Base-by-base conservation (phyloP, 1,140 invertebrate genomes). In the Leptinotarsa defecta region DNA sequence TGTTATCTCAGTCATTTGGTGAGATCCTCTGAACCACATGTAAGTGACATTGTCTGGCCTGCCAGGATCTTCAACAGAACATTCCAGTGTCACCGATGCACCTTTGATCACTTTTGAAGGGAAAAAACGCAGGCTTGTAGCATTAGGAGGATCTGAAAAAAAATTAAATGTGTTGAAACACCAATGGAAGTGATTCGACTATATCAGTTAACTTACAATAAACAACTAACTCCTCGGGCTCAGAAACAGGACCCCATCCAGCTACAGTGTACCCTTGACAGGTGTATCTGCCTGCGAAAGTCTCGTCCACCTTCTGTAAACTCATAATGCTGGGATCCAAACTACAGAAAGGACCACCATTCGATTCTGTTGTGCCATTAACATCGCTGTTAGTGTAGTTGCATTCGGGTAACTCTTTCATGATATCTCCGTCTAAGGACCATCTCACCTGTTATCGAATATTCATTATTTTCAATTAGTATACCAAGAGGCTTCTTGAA, bases 231-330 rank as follows among this genome's bases (percentile, higher is more conserved):
- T 94, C 91, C 13, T 91, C 91, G 71, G 91, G 90, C 27, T 89
- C 87, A 8, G 94, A 95, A 76, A 91, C 87, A 13, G 89, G 88
- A 48, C 95, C 94, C 93, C 94, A 96, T 13, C 94, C 95, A 17
- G 95, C 95, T 15, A 90, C 90, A 86, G 96, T 96, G 82, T 91
- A 91, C 3, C 94, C 95, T 81, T 94, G 91, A 84, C 96, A 97
- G 0, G 94, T 95, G 86, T 96, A 97, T 85, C 96, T 96, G n/a
- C 95, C 96, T 76, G 96, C 94, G 83, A 96, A 95, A 68, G 90
- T 91, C 74, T 94, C 89, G 8, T 91, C 92, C 17, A 96, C 95
- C 76, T 92, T 91, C 79, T 95, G 92, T 20, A 96, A 87, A 48
- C 95, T 87, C 76, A 96, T 86, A 86, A 94, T 92, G 74, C 92